Base-by-base conservation (phyloP, 2,113 vertebrate genomes). In the Sciurus niger region DNA sequence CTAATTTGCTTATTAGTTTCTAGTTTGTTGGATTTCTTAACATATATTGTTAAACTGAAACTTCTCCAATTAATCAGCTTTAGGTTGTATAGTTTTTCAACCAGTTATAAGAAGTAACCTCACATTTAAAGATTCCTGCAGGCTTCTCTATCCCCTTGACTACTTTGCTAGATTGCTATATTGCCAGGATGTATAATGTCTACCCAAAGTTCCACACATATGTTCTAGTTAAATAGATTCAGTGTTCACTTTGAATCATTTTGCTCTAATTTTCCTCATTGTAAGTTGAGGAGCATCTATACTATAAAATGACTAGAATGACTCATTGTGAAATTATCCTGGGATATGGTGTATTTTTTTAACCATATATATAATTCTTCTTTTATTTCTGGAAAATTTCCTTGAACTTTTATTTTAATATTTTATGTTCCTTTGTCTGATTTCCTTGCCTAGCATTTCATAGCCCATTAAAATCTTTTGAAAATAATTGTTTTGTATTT, bases 171-270 rank as follows among this genome's bases (percentile, higher is more conserved):
- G 28, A 63, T 28, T 80, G 34, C 63, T 48, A 14, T 51, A 58
- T 25, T 63, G 1, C 60, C 55, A 30, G 40, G 22, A 53, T 92
- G 2, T 37, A 34, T 67, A 76, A 72, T 30, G 82, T 28, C 53
- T 93, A 46, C 73, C 30, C 53, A 55, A 72, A 82, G 30, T 91
- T 68, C 20, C 28, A 37, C n/a, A 80, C 18, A 25, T n/a, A 32
- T 43, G 17, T 86, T 92, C 83, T 63, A 80, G 32, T 85, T 91
- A 85, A 80, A 60, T 77, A 43, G 22, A 93, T n/a, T 84, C 46
- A 88, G 0, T 72, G 12, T 51, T 93, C 6, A 7, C 22, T 78
- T 88, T 28, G 60, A 77, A 67, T 91, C 8, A 70, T 60, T 92
- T 90, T 90, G 14, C 65, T 94, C 28, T 53, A 68, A 16, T 32